Evolutionary conservation across 2,888 invertebrate genomes (phyloP).

Genomic region (Sicus ferrugineus): DNA sequence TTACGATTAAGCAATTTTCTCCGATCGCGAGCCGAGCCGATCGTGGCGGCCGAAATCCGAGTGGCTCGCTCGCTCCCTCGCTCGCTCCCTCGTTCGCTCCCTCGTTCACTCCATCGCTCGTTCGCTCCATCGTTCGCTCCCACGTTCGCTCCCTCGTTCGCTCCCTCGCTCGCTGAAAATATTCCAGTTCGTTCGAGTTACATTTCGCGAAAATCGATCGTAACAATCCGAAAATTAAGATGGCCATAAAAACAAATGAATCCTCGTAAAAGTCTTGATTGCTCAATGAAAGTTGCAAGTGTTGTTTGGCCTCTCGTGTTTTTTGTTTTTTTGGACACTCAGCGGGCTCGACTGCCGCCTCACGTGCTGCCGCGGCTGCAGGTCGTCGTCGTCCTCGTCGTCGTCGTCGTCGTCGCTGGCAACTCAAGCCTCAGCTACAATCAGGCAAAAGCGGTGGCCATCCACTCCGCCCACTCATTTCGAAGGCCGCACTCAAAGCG

Average conservation of each 20-base stretch:
- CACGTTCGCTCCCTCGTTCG: no score
- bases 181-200: background rate
- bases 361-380: no score
- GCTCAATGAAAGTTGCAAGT: constrained; percentile 10
- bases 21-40: background rate
- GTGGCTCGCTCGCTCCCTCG: no score
- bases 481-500: background rate
- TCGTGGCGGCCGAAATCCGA: background rate
- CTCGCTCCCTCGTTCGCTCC: no score
- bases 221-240: constrained; percentile 2
- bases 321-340: no score
- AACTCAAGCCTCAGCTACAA: background rate
- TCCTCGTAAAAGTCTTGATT: constrained; percentile 2
- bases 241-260: background rate
- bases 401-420: no score
- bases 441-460: background rate
- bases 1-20: constrained; percentile 15
- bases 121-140: no score
- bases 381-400: no score
- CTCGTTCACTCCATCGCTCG: no score
- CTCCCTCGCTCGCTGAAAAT: background rate
- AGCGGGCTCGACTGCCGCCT: no score
- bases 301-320: no score
- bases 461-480: background rate
- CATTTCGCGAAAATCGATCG: background rate